These are phyloP conservation scores for Ellobius talpinus DNA, from an alignment of 2,113 vertebrate species.

Conservation along the genomic window DNA sequence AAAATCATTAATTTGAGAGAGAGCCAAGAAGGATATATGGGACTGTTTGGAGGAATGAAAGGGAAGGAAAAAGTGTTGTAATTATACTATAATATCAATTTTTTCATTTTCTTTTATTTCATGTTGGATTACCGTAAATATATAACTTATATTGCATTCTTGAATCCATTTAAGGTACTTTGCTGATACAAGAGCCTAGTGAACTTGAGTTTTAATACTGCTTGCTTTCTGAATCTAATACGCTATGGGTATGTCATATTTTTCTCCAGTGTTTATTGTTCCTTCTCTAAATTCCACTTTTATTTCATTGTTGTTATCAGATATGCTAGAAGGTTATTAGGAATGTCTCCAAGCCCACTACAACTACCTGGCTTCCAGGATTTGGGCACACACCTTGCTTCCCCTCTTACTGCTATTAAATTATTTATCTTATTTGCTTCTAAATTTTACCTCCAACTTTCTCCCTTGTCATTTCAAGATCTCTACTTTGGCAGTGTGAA, in stretches of 20 bases:
- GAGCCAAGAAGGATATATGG: not conserved
- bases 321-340: not conserved
- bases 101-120: constrained; percentile 18
- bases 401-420: not conserved
- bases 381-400: not conserved
- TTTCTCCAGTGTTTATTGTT: not conserved
- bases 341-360: fast-evolving
- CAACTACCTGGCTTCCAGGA: not conserved
- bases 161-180: not conserved
- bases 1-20: not conserved
- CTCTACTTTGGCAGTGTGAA: not conserved
- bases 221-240: not conserved
- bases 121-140: not conserved
- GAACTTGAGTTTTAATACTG: not conserved
- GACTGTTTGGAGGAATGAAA: not conserved
- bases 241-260: not conserved
- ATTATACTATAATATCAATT: not conserved
- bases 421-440: not conserved
- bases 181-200: not conserved
- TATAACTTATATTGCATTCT: not conserved
- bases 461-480: not conserved
- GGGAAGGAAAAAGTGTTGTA: not conserved
- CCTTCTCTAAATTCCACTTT: not conserved
- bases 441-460: not conserved
- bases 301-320: not conserved